Evolutionary conservation across 2,888 invertebrate species (phyloP).

Genomic region (Drosophila histrio): DNA sequence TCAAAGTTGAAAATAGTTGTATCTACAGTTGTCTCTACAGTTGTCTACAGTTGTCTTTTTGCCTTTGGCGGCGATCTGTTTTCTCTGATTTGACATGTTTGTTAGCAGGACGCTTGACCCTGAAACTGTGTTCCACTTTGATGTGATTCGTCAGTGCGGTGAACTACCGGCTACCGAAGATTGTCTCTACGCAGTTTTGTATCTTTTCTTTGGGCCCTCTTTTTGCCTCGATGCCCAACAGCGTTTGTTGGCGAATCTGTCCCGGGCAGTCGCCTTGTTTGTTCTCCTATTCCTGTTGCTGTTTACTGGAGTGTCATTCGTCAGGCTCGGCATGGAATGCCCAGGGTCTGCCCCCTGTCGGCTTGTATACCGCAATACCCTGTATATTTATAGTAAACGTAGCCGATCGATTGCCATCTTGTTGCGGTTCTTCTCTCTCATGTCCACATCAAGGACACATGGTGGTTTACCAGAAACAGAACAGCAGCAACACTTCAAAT

Average conservation of each 20-base stretch:
- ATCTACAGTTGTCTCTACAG: background rate
- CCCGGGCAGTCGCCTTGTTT: slow-evolving; percentile 35
- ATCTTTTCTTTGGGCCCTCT: slow-evolving; percentile 11
- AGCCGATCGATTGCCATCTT: slow-evolving; percentile 61
- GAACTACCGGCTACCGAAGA: slow-evolving; percentile 71
- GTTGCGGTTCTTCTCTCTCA: slow-evolving; percentile 45
- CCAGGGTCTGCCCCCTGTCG: slow-evolving; percentile 26
- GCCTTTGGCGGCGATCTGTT: slow-evolving; percentile 52
- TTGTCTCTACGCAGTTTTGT: slow-evolving; percentile 4
- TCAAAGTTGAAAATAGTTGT: background rate
- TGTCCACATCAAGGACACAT: slow-evolving; percentile 28
- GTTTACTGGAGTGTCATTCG: slow-evolving; percentile 52
- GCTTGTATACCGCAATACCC: slow-evolving; percentile 60
- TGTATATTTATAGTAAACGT: slow-evolving; percentile 78
- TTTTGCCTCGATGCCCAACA: slow-evolving; percentile 63
- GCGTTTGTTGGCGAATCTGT: slow-evolving; percentile 78
- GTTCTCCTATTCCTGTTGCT: slow-evolving; percentile 30
- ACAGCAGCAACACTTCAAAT: slow-evolving; percentile 12
- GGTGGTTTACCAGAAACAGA: slow-evolving; percentile 11
- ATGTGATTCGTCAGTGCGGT: slow-evolving; percentile 82
- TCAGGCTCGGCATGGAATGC: slow-evolving; percentile 41
- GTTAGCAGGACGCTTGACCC: slow-evolving; percentile 69
- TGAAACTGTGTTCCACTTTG: slow-evolving; percentile 78
- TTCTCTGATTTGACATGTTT: slow-evolving; percentile 72
- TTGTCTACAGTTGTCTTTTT: background rate